These are phyloP conservation scores for Valencia hispanica DNA, from an alignment of 2,797 vertebrate species.

Conservation along the genomic window DNA sequence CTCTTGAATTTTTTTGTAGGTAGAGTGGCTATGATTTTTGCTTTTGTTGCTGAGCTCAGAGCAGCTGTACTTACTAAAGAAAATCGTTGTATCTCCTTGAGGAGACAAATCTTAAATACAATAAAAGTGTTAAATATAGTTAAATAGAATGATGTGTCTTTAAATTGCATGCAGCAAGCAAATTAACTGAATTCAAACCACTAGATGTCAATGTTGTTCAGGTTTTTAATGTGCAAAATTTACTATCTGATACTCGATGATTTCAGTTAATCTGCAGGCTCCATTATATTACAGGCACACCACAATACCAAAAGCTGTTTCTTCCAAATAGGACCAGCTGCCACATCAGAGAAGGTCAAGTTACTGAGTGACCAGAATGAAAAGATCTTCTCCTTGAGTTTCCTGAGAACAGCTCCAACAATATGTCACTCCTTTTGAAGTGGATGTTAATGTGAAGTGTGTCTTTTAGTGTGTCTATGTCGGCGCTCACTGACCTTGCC, in stretches of 20 bases:
- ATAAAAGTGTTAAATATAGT: no score
- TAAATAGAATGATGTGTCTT: slow-evolving; percentile 6
- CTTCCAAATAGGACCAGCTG: slow-evolving; percentile 47
- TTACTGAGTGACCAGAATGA: slow-evolving; percentile 54
- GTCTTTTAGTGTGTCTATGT: slow-evolving; percentile 1
- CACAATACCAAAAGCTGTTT: slow-evolving; percentile 47
- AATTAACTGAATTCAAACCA: slow-evolving; percentile 36
- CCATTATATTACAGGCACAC: slow-evolving; percentile 34
- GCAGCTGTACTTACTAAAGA: not conserved
- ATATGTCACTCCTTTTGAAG: slow-evolving; percentile 25
- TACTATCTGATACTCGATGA: slow-evolving; percentile 5
- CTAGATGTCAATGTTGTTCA: slow-evolving; percentile 66
- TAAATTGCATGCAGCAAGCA: slow-evolving; percentile 3
- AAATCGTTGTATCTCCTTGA: not conserved
- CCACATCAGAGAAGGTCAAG: slow-evolving; percentile 60
- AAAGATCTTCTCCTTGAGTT: slow-evolving; percentile 37
- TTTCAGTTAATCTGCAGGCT: slow-evolving; percentile 18
- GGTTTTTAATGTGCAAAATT: slow-evolving; percentile 30
- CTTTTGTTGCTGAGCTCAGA: not conserved
- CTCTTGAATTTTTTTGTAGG: not conserved
- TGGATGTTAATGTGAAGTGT: slow-evolving; percentile 6
- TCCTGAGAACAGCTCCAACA: slow-evolving; percentile 30
- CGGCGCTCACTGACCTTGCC: slow-evolving; percentile 29
- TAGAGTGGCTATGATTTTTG: not conserved
- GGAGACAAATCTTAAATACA: not conserved